Percentiles rank a stretch among this genome's conserved stretches.
Evolutionary conservation across 1,140 invertebrate genomes (phyloP).

Genomic region (Ephestia elutella): DNA sequence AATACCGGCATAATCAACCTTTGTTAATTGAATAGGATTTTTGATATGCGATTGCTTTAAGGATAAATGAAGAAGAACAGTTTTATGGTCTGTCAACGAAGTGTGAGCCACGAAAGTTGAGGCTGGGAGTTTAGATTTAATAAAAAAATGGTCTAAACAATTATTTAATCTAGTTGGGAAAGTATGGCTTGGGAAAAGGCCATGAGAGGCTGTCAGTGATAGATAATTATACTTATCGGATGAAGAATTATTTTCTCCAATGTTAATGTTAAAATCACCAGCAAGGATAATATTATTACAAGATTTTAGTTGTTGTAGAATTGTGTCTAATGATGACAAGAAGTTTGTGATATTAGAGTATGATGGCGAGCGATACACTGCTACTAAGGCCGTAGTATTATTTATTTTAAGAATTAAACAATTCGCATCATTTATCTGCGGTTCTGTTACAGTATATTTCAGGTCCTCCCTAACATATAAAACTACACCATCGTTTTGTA

Average conservation of each 20-base stretch:
- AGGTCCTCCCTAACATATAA: background rate
- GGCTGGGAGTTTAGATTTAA: too few relatives aligned
- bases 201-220: background rate
- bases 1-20: too few relatives aligned
- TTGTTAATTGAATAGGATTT: too few relatives aligned
- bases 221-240: too few relatives aligned
- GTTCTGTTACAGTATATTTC: background rate
- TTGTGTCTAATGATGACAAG: background rate
- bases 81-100: background rate
- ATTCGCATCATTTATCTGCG: background rate
- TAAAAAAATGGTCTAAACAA: slow-evolving; percentile 12
- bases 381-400: background rate
- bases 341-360: background rate
- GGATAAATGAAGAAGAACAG: too few relatives aligned
- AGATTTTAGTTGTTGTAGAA: background rate
- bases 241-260: slow-evolving; percentile 1
- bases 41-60: too few relatives aligned
- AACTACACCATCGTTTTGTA: slow-evolving; percentile 8
- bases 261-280: slow-evolving; percentile 12
- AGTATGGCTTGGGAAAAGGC: background rate
- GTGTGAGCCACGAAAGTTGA: too few relatives aligned
- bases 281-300: background rate
- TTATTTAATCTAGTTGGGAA: slow-evolving; percentile 6
- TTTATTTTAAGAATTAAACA: background rate
- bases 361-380: background rate